Conservation (phyloP, 2,113 vertebrate species). For the Lethenteron reissneri region DNA sequence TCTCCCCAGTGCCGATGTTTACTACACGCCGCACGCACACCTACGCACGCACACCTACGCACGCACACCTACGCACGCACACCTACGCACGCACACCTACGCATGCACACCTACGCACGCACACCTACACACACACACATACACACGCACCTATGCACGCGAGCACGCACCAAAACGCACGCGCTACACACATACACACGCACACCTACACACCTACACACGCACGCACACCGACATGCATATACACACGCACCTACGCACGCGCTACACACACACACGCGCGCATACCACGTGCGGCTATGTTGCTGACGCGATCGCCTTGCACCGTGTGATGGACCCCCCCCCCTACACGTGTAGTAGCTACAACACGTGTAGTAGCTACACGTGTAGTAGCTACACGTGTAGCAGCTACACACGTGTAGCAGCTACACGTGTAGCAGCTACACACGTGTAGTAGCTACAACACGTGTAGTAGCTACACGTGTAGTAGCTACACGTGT, state of each 20-base stretch:
- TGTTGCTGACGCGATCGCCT: too few species aligned
- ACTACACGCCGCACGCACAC: not conserved
- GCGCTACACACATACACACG: not conserved
- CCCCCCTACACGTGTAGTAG: too few species aligned
- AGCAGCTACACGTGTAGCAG: too few species aligned
- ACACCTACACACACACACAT: not conserved
- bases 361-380: too few species aligned
- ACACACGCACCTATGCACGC: not conserved
- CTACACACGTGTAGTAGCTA: too few species aligned
- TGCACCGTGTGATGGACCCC: too few species aligned
- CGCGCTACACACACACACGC: not conserved
- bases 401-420: too few species aligned
- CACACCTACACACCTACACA: not conserved
- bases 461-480: too few species aligned
- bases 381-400: too few species aligned
- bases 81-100: slow-evolving; percentile 2
- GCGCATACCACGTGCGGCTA: not conserved
- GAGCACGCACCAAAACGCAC: too few species aligned
- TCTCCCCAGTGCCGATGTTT: too few species aligned
- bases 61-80: not conserved
- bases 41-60: not conserved
- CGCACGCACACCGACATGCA: not conserved
- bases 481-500: too few species aligned
- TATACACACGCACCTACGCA: not conserved
- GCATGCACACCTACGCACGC: not conserved